Conservation (phyloP, 1,140 invertebrate genomes). For the Ylistrum balloti region DNA sequence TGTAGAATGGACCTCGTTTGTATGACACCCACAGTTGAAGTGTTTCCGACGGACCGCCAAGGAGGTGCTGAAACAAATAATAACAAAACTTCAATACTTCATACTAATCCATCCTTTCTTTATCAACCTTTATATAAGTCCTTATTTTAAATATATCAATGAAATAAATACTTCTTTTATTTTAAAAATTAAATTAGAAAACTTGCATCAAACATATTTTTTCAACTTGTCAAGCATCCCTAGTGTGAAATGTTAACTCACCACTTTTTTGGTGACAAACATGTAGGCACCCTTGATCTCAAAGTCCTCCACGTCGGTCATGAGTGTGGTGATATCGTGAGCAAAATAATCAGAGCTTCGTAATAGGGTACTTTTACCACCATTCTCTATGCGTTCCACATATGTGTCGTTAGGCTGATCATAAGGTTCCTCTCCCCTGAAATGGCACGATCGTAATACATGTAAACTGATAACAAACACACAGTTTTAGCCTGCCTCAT, state of each 20-base stretch:
- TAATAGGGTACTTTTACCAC: conserved; percentile 85
- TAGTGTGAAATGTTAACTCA: conserved; percentile 64
- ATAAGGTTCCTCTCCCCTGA: conserved; percentile 65
- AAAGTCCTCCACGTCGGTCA: conserved; percentile 90
- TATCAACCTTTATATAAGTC: no score
- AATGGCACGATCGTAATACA: background rate
- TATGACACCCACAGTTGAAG: conserved; percentile 91
- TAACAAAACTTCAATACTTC: background rate
- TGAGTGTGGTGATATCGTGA: conserved; percentile 82
- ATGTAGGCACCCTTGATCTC: conserved; percentile 92
- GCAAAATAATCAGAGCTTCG: conserved; percentile 83
- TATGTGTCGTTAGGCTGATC: conserved; percentile 84
- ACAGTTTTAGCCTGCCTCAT: no score
- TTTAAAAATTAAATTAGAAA: background rate
- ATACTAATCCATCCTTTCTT: background rate
- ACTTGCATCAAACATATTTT: no score
- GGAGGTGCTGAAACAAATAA: conserved; percentile 81
- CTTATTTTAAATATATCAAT: no score
- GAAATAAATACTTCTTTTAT: no score
- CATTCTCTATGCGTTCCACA: conserved; percentile 87
- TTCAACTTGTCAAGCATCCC: background rate
- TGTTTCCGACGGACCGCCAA: conserved; percentile 80
- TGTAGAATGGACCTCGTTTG: conserved; percentile 87
- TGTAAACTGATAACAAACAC: background rate
- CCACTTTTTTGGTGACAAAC: conserved; percentile 88